Percentiles rank a stretch among this genome's conserved stretches.
Conservation (phyloP, 2,113 vertebrate species). For the Odocoileus hemionus region DNA sequence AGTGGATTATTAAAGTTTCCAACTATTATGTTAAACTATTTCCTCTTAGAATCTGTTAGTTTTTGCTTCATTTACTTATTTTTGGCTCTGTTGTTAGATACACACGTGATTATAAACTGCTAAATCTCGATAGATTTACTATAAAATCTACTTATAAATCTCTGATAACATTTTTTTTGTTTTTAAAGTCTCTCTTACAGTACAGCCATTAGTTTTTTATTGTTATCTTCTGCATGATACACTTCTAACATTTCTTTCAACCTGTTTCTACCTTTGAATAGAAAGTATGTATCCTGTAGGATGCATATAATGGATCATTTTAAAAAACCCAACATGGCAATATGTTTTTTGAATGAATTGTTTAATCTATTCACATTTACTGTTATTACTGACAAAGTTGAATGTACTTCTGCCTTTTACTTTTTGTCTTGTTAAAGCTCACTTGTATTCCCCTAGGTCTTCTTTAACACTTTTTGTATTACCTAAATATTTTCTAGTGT, state of each 20-base stretch:
- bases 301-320: not conserved
- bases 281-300: not conserved
- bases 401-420: not conserved
- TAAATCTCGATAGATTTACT: not conserved
- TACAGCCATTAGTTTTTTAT: not conserved
- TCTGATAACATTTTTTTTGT: not conserved
- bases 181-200: not conserved
- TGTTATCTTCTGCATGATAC: not conserved
- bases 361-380: not conserved
- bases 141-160: not conserved
- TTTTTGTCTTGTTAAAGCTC: not conserved
- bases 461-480: not conserved
- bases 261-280: not conserved
- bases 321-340: not conserved
- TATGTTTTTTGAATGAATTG: not conserved
- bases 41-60: not conserved
- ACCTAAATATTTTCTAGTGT: not conserved
- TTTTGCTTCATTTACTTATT: not conserved
- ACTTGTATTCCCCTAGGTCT: not conserved
- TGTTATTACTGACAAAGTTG: not conserved
- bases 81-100: not conserved
- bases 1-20: not conserved
- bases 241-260: not conserved
- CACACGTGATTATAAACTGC: not conserved
- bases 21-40: not conserved